phyloP scores from a whole-genome alignment of 2,113 vertebrate species.

The Camelus dromedarius region DNA sequence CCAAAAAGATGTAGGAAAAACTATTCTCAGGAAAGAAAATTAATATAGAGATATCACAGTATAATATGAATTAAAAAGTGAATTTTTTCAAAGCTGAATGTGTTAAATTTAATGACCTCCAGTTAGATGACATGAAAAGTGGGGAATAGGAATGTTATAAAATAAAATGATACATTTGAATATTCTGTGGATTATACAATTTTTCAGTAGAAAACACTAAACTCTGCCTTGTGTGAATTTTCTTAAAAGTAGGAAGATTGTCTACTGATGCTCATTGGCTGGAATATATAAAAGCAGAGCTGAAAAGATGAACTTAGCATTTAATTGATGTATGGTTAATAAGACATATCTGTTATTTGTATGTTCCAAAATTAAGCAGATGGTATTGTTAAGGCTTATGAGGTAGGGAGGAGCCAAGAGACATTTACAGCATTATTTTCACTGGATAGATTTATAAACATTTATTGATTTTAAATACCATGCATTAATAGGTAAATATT shows the following conservation, averaged over 20 bases:
- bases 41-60: not conserved
- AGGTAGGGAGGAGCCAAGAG: not conserved
- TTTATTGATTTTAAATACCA: conserved; percentile 4
- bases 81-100: not conserved
- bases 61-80: not conserved
- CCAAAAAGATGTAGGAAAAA: not conserved
- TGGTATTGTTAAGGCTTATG: not conserved
- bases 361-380: conserved; percentile 33
- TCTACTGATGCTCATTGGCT: conserved; percentile 15
- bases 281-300: conserved; percentile 33
- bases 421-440: conserved; percentile 15
- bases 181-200: not conserved
- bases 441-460: not conserved
- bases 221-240: not conserved
- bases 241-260: not conserved
- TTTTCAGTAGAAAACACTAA: conserved; percentile 11
- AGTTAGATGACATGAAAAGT: not conserved
- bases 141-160: not conserved
- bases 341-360: not conserved
- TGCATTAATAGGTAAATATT: not conserved
- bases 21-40: conserved; percentile 14
- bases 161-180: conserved; percentile 5
- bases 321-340: not conserved
- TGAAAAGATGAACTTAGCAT: conserved; percentile 24
- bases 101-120: conserved; percentile 9